Evolutionary conservation across 1,140 invertebrate species (phyloP).

Genomic region (Penaeus japonicus): DNA sequence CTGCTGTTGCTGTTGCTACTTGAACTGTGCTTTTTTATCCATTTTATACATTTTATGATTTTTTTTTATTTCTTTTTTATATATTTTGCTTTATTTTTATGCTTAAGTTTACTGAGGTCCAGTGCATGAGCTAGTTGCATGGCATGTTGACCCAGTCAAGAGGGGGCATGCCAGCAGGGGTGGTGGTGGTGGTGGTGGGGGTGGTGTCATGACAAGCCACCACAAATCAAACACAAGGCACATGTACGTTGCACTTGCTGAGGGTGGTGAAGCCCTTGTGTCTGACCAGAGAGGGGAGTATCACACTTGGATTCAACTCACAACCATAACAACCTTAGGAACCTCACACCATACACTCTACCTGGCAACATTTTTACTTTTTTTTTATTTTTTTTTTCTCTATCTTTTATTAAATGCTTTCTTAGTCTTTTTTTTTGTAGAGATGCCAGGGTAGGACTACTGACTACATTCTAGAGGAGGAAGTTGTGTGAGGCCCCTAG

Average conservation of each 20-base stretch:
- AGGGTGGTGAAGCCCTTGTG: slow-evolving; percentile 38
- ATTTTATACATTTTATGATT: not conserved
- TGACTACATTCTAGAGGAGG: slow-evolving; percentile 13
- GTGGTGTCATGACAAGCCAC: slow-evolving; percentile 15
- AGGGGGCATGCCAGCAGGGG: not conserved
- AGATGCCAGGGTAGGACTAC: slow-evolving; percentile 42
- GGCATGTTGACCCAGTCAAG: not conserved
- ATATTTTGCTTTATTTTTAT: too few relatives aligned
- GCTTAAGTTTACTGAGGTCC: too few relatives aligned
- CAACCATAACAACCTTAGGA: slow-evolving; percentile 43
- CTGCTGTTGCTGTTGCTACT: slow-evolving; percentile 7
- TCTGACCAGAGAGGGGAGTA: slow-evolving; percentile 47
- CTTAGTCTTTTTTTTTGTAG: slow-evolving; percentile 23
- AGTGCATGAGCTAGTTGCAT: not conserved
- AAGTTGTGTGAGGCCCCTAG: slow-evolving; percentile 20
- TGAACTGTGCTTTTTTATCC: not conserved
- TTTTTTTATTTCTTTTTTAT: too few relatives aligned
- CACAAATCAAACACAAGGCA: slow-evolving; percentile 53
- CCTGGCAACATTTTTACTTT: slow-evolving; percentile 32
- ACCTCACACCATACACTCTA: slow-evolving; percentile 36
- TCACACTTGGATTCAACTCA: slow-evolving; percentile 47
- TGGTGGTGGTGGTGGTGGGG: slow-evolving; percentile 23
- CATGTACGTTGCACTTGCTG: slow-evolving; percentile 58
- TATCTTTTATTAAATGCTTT: slow-evolving; percentile 32
- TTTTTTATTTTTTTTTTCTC: slow-evolving; percentile 14